Evolutionary conservation across 2,888 invertebrate genomes (phyloP).

Genomic region (Drosophila quinaria): DNA sequence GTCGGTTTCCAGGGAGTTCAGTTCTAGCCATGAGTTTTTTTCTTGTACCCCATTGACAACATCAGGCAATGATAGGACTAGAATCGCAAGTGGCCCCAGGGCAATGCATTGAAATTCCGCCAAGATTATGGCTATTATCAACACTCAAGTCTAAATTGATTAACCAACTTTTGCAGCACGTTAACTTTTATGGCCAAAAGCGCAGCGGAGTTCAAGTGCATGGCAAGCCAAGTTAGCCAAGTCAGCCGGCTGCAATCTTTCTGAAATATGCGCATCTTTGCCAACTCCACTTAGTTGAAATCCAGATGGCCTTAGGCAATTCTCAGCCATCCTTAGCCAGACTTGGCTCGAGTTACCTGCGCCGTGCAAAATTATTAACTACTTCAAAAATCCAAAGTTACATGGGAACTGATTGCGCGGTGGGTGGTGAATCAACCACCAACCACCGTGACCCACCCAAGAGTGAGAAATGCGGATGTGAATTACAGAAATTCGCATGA

Average conservation of each 20-base stretch:
- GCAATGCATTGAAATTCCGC: constrained; percentile 19
- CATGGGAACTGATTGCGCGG: constrained; percentile 48
- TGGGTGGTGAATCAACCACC: constrained; percentile 6
- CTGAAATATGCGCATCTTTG: constrained; percentile 46
- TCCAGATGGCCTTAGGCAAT: constrained; percentile 53
- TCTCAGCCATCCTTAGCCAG: constrained; percentile 13
- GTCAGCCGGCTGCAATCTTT: constrained; percentile 22
- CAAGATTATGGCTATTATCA: constrained; percentile 62
- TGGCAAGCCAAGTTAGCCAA: not conserved
- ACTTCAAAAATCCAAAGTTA: constrained; percentile 69
- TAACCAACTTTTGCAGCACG: constrained; percentile 69
- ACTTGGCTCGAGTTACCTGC: constrained; percentile 18
- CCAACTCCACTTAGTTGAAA: constrained; percentile 25
- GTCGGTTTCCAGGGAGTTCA: not conserved
- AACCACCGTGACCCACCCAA: not conserved
- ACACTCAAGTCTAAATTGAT: constrained; percentile 74
- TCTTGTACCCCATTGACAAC: constrained; percentile 16
- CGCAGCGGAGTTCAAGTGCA: constrained; percentile 33
- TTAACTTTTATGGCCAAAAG: constrained; percentile 44
- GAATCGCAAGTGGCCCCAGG: constrained; percentile 7
- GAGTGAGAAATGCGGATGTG: constrained; percentile 33
- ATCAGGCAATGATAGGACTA: constrained; percentile 1
- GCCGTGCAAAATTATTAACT: constrained; percentile 57
- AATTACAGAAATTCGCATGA: constrained; percentile 56
- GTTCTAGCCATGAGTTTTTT: constrained; percentile 2